Evolutionary conservation across 2,113 vertebrate species (phyloP).

Genomic region (Trinectes maculatus): DNA sequence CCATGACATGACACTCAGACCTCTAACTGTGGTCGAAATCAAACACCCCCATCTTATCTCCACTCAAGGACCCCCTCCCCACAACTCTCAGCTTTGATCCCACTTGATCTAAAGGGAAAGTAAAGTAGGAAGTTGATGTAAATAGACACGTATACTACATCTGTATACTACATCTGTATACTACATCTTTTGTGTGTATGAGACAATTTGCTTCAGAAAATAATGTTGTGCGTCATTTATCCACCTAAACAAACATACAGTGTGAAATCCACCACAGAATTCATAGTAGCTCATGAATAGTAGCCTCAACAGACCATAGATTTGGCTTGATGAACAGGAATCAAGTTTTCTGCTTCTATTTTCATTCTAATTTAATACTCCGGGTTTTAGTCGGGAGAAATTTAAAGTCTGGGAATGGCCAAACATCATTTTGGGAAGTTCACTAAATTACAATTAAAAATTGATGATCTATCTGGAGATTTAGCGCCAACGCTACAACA

Average conservation of each 20-base stretch:
- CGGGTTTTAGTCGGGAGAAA: too few relatives aligned
- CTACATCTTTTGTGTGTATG: background rate
- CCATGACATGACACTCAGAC: constrained; percentile 60
- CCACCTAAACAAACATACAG: too few relatives aligned
- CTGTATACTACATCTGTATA: background rate
- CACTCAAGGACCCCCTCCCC: constrained; percentile 30
- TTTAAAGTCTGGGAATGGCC: background rate
- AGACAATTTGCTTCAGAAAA: too few relatives aligned
- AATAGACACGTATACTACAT: background rate
- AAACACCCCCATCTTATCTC: constrained; percentile 72
- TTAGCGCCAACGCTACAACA: too few relatives aligned
- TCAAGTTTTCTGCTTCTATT: too few relatives aligned
- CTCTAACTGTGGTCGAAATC: constrained; percentile 68
- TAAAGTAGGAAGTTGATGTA: constrained; percentile 23
- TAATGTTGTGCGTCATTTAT: too few relatives aligned
- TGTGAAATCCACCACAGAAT: too few relatives aligned
- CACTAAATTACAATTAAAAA: background rate
- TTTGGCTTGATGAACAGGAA: too few relatives aligned
- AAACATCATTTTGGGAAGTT: too few relatives aligned
- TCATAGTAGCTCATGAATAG: too few relatives aligned
- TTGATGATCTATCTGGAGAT: background rate
- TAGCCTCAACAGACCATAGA: too few relatives aligned
- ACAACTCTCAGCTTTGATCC: constrained; percentile 59
- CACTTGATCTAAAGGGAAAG: constrained; percentile 46
- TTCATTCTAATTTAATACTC: too few relatives aligned